Conservation (phyloP, 2,113 vertebrate genomes). For the Glaucomys volans region DNA sequence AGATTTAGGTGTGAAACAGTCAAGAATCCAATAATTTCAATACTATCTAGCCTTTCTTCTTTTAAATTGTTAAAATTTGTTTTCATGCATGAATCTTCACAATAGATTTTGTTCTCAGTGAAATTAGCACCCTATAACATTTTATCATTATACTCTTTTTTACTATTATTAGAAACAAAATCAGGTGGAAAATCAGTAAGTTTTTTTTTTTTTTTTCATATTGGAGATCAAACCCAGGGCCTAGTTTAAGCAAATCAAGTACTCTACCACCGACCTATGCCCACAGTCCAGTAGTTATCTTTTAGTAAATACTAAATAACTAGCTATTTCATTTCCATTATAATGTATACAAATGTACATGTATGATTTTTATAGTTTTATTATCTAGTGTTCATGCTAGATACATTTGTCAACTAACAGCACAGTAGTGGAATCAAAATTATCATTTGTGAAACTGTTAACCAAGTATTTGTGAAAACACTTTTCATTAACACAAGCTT, state of each 20-base stretch:
- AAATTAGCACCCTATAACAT: not conserved
- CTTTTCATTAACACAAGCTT: not conserved
- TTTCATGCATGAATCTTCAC: not conserved
- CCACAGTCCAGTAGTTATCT: not conserved
- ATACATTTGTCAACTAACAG: not conserved
- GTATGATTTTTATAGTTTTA: not conserved
- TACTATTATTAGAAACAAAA: not conserved
- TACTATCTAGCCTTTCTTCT: not conserved
- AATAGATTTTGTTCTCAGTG: not conserved
- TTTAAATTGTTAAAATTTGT: not conserved
- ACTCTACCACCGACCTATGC: not conserved
- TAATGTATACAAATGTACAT: not conserved
- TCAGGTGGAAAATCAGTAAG: not conserved
- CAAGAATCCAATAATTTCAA: not conserved
- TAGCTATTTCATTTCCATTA: not conserved
- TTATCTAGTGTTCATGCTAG: not conserved
- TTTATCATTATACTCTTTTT: not conserved
- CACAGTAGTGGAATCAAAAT: not conserved
- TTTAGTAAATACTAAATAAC: not conserved
- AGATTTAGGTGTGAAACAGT: not conserved
- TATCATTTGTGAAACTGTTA: not conserved
- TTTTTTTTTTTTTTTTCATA: not conserved
- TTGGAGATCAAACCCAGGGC: not conserved
- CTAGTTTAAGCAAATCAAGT: not conserved
- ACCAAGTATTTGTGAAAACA: not conserved